A percentile compares a stretch with the other conserved stretches of the same genome.
Conservation (phyloP, 2,113 vertebrate species). For the Mus pahari region DNA sequence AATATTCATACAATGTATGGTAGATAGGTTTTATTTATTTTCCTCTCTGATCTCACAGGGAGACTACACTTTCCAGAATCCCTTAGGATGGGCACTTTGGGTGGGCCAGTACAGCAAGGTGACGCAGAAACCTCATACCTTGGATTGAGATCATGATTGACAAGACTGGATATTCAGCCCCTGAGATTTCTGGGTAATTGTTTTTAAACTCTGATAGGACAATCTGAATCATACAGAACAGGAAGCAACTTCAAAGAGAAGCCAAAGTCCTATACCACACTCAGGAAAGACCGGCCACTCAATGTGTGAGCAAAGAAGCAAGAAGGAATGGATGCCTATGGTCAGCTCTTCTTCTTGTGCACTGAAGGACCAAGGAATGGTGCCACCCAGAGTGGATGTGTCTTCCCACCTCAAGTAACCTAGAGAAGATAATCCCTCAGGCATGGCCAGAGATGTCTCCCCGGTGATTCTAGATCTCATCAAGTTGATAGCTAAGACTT, state of each 20-base stretch:
- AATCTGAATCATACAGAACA: not conserved
- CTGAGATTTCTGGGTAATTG: not conserved
- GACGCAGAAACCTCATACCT: not conserved
- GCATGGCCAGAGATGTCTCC: not conserved
- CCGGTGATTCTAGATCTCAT: not conserved
- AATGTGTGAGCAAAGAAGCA: not conserved
- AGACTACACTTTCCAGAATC: constrained; percentile 39
- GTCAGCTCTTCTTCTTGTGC: not conserved
- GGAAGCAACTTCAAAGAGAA: not conserved
- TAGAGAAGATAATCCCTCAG: not conserved
- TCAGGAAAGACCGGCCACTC: not conserved
- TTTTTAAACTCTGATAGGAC: not conserved
- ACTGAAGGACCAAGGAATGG: not conserved
- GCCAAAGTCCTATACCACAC: not conserved
- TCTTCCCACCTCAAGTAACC: not conserved
- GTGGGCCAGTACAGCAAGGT: not conserved
- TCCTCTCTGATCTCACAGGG: not conserved
- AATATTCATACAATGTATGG: not conserved
- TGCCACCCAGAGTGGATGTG: not conserved
- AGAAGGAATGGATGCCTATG: not conserved
- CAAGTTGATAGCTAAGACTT: not conserved
- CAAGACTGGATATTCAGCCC: not conserved
- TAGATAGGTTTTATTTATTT: not conserved
- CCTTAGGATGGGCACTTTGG: not conserved
- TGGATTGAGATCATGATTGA: not conserved